Evolutionary conservation across 2,797 vertebrate genomes (phyloP).

Genomic region (Rhinichthys osculus): DNA sequence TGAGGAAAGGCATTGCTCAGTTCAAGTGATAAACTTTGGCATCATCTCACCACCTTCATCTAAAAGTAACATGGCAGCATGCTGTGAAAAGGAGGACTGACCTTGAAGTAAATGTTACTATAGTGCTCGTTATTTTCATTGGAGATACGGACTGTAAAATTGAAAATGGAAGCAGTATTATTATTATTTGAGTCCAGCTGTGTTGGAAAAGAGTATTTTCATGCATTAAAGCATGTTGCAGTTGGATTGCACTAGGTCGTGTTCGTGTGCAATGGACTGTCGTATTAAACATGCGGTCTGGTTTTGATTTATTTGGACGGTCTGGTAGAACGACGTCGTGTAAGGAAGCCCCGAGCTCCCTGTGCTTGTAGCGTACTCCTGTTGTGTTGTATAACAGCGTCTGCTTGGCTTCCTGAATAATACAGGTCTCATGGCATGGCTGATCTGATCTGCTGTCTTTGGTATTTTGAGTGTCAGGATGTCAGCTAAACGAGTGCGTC

Average conservation of each 20-base stretch:
- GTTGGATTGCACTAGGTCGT: conserved; percentile 1
- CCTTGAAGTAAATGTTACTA: neutral
- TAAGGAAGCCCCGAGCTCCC: conserved; percentile 10
- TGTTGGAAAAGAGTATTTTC: conserved; percentile 4
- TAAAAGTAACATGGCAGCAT: neutral
- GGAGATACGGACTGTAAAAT: neutral
- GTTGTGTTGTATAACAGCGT: conserved; percentile 50
- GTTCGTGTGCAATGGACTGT: neutral
- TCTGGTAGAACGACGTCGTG: neutral
- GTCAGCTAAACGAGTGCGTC: neutral
- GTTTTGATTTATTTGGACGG: neutral
- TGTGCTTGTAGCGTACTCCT: conserved; percentile 32
- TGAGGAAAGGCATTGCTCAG: neutral
- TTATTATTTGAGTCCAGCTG: neutral
- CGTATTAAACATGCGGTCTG: neutral
- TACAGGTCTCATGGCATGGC: conserved; percentile 46
- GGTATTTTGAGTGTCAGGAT: neutral
- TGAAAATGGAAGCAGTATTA: neutral
- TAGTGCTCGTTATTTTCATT: neutral
- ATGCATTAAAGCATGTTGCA: neutral
- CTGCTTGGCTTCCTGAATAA: conserved; percentile 45
- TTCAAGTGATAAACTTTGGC: neutral
- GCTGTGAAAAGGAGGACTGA: neutral
- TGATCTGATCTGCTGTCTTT: conserved; percentile 23
- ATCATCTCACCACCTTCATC: neutral